Conservation (phyloP, 2,888 invertebrate species). For the Nezara viridula region DNA sequence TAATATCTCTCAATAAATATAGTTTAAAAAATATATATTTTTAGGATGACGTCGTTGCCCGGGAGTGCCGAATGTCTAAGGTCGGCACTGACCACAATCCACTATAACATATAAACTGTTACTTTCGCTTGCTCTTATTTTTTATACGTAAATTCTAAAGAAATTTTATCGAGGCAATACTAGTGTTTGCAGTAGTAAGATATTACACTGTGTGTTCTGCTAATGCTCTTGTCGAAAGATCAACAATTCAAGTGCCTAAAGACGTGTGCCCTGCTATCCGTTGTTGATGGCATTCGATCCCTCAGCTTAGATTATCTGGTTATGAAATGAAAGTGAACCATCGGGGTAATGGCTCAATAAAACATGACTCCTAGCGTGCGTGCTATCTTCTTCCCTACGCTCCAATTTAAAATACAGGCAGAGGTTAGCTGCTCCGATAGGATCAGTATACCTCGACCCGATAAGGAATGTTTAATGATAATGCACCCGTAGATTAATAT, state of each 20-base stretch:
- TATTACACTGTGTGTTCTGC: background rate
- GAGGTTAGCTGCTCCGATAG: background rate
- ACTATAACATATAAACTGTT: no score
- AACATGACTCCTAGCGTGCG: constrained; percentile 35
- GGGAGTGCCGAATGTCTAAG: no score
- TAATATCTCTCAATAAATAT: no score
- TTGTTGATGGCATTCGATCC: constrained; percentile 22
- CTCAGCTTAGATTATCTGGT: background rate
- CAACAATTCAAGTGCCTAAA: background rate
- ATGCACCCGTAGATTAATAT: constrained; percentile 40
- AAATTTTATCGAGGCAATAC: no score
- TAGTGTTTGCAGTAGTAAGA: no score
- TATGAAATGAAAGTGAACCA: constrained; percentile 17
- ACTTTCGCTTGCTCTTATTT: no score
- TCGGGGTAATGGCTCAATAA: constrained; percentile 25
- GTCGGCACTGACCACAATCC: no score
- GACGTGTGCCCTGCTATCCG: background rate
- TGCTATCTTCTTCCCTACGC: constrained; percentile 37
- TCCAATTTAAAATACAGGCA: constrained; percentile 42
- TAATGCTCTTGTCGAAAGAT: background rate
- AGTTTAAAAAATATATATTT: no score
- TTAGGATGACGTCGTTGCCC: no score
- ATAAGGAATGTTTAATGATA: constrained; percentile 48
- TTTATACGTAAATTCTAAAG: no score
- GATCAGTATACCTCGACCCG: background rate